A percentile compares a stretch with the other conserved stretches of the same genome.
Conservation (phyloP, 2,888 invertebrate genomes). For the Thymelicus lineola region DNA sequence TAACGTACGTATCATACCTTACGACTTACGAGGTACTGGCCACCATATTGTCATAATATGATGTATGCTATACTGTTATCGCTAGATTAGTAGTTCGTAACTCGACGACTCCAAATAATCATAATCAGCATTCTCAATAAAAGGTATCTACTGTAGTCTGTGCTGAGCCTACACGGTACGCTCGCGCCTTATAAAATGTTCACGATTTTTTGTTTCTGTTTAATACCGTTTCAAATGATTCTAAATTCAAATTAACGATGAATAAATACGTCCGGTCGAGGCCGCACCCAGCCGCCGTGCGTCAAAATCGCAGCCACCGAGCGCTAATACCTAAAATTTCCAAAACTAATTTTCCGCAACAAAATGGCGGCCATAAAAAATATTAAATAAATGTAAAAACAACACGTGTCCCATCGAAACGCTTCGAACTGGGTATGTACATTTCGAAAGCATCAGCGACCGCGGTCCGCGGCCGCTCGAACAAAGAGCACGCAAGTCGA, state of each 20-base stretch:
- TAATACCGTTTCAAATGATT: constrained; percentile 4
- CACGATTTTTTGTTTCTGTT: not conserved
- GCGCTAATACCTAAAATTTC: constrained; percentile 23
- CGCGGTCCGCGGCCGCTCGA: constrained; percentile 49
- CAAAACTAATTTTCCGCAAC: constrained; percentile 43
- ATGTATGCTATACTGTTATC: constrained; percentile 45
- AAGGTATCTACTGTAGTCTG: not conserved
- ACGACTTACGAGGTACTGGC: constrained; percentile 16
- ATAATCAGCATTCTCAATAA: constrained; percentile 14
- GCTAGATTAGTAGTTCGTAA: constrained; percentile 43
- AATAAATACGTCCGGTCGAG: constrained; percentile 13
- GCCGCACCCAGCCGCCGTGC: not conserved
- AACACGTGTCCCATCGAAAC: constrained; percentile 54
- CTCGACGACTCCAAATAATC: constrained; percentile 26
- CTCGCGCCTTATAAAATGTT: not conserved
- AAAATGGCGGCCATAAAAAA: constrained; percentile 55
- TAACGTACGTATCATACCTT: constrained; percentile 25
- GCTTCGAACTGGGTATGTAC: constrained; percentile 62
- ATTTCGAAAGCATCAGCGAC: constrained; percentile 72
- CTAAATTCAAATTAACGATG: constrained; percentile 20
- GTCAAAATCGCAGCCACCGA: not conserved
- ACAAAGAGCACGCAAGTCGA: constrained; percentile 79
- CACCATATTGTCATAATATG: constrained; percentile 44
- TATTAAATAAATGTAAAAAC: constrained; percentile 48
- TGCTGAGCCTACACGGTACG: not conserved